These are phyloP conservation scores for Paraescarpia echinospica DNA, from an alignment of 1,140 invertebrate species.

Conservation along the genomic window DNA sequence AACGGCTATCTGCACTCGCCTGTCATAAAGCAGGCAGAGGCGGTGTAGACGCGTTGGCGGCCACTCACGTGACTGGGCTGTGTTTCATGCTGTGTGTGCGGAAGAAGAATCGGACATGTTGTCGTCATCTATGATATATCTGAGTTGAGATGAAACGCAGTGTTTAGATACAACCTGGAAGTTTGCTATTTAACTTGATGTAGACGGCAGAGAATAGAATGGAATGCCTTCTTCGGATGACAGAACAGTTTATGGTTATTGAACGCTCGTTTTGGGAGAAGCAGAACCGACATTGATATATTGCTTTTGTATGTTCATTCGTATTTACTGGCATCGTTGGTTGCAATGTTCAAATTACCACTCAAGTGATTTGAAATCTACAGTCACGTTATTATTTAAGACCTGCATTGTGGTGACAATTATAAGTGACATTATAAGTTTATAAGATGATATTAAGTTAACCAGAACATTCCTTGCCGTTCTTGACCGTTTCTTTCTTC, in stretches of 20 bases:
- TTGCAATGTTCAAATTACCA: background rate
- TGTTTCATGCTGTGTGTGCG: background rate
- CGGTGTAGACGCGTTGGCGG: background rate
- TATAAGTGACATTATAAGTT: background rate
- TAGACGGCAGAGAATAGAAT: background rate
- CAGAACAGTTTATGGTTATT: background rate
- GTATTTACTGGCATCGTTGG: background rate
- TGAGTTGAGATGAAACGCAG: background rate
- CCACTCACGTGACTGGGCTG: no score
- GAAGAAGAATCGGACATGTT: background rate
- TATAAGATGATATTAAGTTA: background rate
- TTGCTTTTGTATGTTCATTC: background rate
- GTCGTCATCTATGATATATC: background rate
- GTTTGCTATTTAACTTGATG: background rate
- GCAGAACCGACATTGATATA: background rate
- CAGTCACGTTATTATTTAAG: background rate
- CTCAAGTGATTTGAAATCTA: background rate
- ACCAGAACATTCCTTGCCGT: background rate
- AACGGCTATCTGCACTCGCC: conserved; percentile 12
- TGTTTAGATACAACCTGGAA: background rate
- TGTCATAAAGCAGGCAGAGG: conserved; percentile 7
- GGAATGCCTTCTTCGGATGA: background rate
- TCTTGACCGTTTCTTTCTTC: background rate
- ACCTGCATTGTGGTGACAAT: background rate
- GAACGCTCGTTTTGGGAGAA: background rate